Evolutionary conservation across 2,797 vertebrate species (phyloP).

Genomic region (Propithecus perrieri): DNA sequence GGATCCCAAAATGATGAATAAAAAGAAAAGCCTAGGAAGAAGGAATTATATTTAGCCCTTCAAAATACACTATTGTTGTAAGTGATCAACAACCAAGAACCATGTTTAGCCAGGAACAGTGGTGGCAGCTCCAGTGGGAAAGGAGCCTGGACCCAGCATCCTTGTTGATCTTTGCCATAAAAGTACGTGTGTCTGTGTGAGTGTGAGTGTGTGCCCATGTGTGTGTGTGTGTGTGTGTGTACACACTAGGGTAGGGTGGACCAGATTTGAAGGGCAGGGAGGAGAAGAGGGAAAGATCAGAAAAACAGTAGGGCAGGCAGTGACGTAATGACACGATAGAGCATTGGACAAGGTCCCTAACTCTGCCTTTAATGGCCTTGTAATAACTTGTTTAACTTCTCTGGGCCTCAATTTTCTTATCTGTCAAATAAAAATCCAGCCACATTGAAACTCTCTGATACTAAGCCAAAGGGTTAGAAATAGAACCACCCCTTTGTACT

Average conservation of each 20-base stretch:
- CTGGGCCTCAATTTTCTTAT: neutral
- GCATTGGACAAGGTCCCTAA: neutral
- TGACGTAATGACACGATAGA: neutral
- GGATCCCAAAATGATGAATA: neutral
- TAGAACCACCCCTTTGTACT: neutral
- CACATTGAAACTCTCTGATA: neutral
- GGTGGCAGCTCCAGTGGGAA: neutral
- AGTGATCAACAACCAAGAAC: neutral
- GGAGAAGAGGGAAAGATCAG: neutral
- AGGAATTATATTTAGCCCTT: neutral
- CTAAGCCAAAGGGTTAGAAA: neutral
- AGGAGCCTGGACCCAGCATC: too few species aligned
- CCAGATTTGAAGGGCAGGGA: neutral
- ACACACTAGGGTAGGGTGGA: accelerated
- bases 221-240: neutral
- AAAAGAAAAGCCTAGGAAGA: constrained; percentile 25
- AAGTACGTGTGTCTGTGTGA: neutral
- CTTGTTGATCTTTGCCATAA: neutral
- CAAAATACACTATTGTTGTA: neutral
- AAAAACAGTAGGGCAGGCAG: neutral
- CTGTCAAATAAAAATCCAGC: neutral
- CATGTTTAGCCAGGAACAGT: neutral
- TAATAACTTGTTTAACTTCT: neutral
- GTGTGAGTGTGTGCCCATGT: neutral
- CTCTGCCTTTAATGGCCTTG: neutral